A percentile compares a stretch with the other conserved stretches of the same genome.
These are phyloP conservation scores for Cervus canadensis DNA, from an alignment of 2,113 vertebrate species.

Conservation along the genomic window DNA sequence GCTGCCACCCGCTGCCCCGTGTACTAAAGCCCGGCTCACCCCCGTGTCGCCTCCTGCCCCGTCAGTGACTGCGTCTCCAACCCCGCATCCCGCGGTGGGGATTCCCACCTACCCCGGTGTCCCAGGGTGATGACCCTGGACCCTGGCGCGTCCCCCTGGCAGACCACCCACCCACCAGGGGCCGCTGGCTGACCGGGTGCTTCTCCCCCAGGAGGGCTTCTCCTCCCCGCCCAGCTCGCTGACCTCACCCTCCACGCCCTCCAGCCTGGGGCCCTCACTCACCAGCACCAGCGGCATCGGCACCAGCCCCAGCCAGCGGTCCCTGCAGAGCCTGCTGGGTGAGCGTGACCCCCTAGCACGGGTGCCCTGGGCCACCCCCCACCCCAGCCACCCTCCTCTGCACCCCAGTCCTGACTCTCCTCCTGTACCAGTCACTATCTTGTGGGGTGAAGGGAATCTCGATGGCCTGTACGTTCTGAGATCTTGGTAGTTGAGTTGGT, in stretches of 20 bases:
- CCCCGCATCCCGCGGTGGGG: neutral
- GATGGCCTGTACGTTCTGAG: neutral
- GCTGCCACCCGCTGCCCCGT: neutral
- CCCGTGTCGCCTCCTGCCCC: neutral
- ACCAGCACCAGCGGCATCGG: slow-evolving; percentile 89
- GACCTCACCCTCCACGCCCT: slow-evolving; percentile 86
- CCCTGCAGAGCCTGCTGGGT: slow-evolving; percentile 91
- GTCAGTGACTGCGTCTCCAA: accelerated
- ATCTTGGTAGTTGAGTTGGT: neutral
- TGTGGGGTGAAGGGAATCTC: neutral
- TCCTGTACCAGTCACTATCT: neutral
- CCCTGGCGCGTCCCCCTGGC: neutral
- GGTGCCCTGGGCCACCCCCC: accelerated
- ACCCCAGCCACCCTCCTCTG: neutral
- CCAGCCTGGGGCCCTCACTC: slow-evolving; percentile 83
- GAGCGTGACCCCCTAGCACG: neutral
- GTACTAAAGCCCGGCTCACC: neutral
- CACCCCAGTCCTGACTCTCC: neutral
- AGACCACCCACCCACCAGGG: neutral
- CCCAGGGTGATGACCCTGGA: neutral
- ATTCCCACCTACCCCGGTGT: neutral
- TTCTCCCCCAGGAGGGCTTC: slow-evolving; percentile 79
- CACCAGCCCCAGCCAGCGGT: slow-evolving; percentile 91
- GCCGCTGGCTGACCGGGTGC: neutral
- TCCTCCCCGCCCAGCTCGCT: slow-evolving; percentile 87